A percentile compares a stretch with the other conserved stretches of the same genome.
Evolutionary conservation across 1,140 invertebrate species (phyloP).

Genomic region (Chrysopa pallens): DNA sequence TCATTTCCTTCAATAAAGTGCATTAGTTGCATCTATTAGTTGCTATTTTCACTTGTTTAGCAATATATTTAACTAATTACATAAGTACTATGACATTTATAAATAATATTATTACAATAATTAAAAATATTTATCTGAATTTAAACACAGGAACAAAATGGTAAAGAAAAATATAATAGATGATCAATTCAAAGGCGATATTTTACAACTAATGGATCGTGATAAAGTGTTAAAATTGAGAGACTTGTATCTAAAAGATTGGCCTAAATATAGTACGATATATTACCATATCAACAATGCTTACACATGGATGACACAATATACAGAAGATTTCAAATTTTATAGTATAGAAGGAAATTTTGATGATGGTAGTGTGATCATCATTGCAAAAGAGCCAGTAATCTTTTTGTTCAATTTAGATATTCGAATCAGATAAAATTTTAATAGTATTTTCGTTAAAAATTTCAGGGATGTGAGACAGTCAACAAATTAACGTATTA

Average conservation of each 20-base stretch:
- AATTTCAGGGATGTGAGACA: slow-evolving; percentile 3
- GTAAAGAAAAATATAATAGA: too few relatives aligned
- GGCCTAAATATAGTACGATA: neutral
- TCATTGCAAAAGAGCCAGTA: neutral
- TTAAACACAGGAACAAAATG: too few relatives aligned
- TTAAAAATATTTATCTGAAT: too few relatives aligned
- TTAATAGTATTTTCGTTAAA: neutral
- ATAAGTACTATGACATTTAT: too few relatives aligned
- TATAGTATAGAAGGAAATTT: slow-evolving; percentile 6
- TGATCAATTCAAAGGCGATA: too few relatives aligned
- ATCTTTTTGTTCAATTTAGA: neutral
- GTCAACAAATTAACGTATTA: slow-evolving; percentile 6
- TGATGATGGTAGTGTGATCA: slow-evolving; percentile 6
- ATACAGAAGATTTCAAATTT: neutral
- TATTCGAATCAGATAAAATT: slow-evolving; percentile 1
- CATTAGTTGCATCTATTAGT: too few relatives aligned
- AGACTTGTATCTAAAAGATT: neutral
- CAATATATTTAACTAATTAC: too few relatives aligned
- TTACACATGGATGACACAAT: neutral
- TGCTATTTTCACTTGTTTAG: too few relatives aligned
- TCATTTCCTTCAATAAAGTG: too few relatives aligned
- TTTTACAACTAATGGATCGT: neutral
- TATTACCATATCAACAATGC: neutral
- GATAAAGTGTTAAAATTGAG: neutral
- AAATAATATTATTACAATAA: too few relatives aligned